Base-by-base conservation (phyloP, 2,113 vertebrate species). In the Phalacrocorax carbo region DNA sequence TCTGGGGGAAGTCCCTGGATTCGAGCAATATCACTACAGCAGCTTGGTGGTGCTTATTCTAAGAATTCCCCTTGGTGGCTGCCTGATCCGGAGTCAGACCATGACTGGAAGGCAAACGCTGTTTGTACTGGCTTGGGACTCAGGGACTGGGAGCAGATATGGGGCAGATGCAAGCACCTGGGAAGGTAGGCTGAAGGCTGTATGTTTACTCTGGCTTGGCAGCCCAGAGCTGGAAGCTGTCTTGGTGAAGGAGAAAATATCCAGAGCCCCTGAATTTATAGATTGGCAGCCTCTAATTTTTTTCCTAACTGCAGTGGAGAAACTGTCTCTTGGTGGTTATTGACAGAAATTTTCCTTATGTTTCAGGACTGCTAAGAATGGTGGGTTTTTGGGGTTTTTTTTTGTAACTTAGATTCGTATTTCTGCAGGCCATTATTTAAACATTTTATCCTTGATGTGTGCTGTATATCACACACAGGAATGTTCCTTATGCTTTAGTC, bases 181-280 rank as follows among this genome's bases (percentile, higher is more conserved):
- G 88, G 88, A 91, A 91, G 79, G 46, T 40, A 58, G 38, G 75
- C 36, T 92, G 82, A 48, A 66, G 44, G 26, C 68, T 29, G 2
- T 0, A 0, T 82, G 54, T 95, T 96, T 96, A 83, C 54, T 69
- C 91, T 95, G 91, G 92, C 93, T 84, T 85, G 30, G 71, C 46
- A 44, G 19, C 15, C 64, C 71, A 82, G 58, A 78, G 52, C 83
- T 91, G 83, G 85, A 91, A 92, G 61, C 32, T 0, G 0, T 68
- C 49, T 29, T 34, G 1, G n/a, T 76, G 89, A 83, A 85, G 48
- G 23, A 93, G 90, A 95, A 91, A 95, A 86, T 83, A 92, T 69
- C 85, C 92, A 96, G 91, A 95, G 10, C 76, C 5, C 19, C 32
- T 71, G 42, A 60, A 91, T 70, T 95, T 93, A 82, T 71, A 86